Evolutionary conservation across 1,140 invertebrate genomes (phyloP), one percentile per base, ranked within the genome.

Genomic region (Diorhabda sublineata): DNA sequence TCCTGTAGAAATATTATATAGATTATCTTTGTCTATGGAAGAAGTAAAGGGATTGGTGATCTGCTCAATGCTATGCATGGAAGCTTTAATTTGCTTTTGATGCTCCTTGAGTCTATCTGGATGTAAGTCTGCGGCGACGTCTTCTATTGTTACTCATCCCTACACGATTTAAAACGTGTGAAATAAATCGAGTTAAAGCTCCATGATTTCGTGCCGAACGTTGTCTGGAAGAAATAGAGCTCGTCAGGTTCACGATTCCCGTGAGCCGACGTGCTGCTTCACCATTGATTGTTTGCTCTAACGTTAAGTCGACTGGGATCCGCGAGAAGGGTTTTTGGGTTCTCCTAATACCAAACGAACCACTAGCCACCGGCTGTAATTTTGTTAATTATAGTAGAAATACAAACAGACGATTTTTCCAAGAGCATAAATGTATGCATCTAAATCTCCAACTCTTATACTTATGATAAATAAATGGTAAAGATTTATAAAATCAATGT

Each of bases 371-470:
- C 63, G 42, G 4, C 43, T 47, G 58, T 68, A 65, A 44, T 68
- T 65, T 45, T 7, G 62, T 66, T 70, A 61, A 61, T 66, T 65
- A n/a, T 11, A 68, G 11, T 71, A 67, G 44, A 66, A 70, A 61
- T 57, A 68, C 59, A 71, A 47, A 58, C 57, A 62, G 6, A 61
- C 61, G 56, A 71, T 71, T 66, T 71, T 73, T 3, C 61, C 58
- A 57, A 71, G 5, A 11, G 43, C 57, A 42, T 45, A 73, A 56
- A 66, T 66, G 60, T 65, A 73, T 7, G 79, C 26, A 1, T 75
- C 58, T 61, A 80, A 75, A 74, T 79, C 66, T 64, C 72, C 74
- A 42, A 45, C 63, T n/a, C 76, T 73, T 9, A 80, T 77, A 58
- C 75, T 76, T 69, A 73, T 60, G 52, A 64, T 64, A 45, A 64